Base-by-base conservation (phyloP, 2,888 invertebrate genomes). In the Ormyrus rosae region DNA sequence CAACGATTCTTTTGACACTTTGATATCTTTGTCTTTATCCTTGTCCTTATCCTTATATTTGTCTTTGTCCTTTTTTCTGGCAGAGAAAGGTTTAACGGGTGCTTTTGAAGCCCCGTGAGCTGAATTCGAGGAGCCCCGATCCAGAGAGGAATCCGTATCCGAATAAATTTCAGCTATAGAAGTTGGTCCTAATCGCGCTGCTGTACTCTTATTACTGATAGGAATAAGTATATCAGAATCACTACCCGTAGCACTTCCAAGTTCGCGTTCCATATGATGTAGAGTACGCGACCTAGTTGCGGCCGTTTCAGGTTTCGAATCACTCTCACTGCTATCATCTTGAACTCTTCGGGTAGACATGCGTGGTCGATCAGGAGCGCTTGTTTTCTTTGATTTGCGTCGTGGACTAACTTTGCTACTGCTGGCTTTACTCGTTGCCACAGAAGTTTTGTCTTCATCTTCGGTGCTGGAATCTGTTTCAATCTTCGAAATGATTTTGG, bases 151-250 rank as follows among this genome's bases (percentile, higher is more conserved):
- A 85, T 96, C 95, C 84, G 95, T 96, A 85, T 97, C 96, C 0
- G 97, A 96, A 91, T 97, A 97, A 85, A 97, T 96, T 82, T 95
- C 94, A 34, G 94, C 92, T n/a, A 94, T 93, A 79, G 93, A 93
- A 68, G 93, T 92, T 2, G 89, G 88, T 5, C 87, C 89, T 8
- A 88, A 83, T 1, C 87, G 87, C 34, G 85, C 83, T 0, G 87
- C 79, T 6, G 81, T 84, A 13, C 87, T 86, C 13, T 84, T 81
- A 53, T 92, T 92, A 85, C 92, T 92, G 48, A 95, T 93, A 50
- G 95, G 93, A 91, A 95, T 92, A 65, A 96, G 90, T 83, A 96
- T 96, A 89, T 96, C 96, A 88, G 96, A 96, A 83, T 96, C 96
- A 75, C 95, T 94, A 68, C 93, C 94, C 5, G 95, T 94, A 69